These are phyloP conservation scores for Dipodomys ordii DNA, from an alignment of 2,113 vertebrate genomes.

Conservation along the genomic window DNA sequence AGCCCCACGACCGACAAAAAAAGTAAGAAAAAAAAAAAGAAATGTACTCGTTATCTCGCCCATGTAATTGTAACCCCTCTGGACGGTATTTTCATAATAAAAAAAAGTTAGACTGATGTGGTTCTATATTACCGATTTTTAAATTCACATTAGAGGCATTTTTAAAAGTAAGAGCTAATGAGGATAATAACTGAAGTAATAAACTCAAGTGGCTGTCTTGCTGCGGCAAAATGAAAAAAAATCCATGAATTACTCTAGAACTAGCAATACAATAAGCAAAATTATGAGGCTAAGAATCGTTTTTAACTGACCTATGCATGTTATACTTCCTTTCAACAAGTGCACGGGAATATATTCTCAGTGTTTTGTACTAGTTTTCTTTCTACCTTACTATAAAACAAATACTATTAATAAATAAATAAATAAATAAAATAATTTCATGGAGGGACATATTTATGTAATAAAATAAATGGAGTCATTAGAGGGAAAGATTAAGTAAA, in stretches of 20 bases:
- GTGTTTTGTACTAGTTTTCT: constrained; percentile 46
- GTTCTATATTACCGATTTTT: not conserved
- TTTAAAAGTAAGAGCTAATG: constrained; percentile 2
- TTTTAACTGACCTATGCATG: constrained; percentile 49
- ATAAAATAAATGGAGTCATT: not conserved
- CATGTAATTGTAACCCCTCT: too few species aligned
- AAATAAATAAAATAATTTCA: constrained; percentile 34
- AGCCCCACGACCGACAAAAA: too few species aligned
- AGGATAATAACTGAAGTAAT: constrained; percentile 56
- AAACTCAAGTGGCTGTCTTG: not conserved
- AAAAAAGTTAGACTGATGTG: not conserved
- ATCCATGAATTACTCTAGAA: not conserved
- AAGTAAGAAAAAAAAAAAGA: too few species aligned
- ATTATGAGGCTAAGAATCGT: not conserved
- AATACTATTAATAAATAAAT: not conserved
- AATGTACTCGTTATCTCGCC: too few species aligned
- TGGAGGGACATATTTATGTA: not conserved
- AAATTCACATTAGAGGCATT: not conserved
- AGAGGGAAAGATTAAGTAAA: not conserved
- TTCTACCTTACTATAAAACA: constrained; percentile 52
- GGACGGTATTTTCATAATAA: too few species aligned
- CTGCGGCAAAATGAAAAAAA: not conserved
- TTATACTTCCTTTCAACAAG: constrained; percentile 17
- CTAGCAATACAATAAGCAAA: not conserved
- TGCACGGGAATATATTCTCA: constrained; percentile 6